These are phyloP conservation scores for Girardinus metallicus DNA, from an alignment of 2,797 vertebrate genomes.

Conservation along the genomic window DNA sequence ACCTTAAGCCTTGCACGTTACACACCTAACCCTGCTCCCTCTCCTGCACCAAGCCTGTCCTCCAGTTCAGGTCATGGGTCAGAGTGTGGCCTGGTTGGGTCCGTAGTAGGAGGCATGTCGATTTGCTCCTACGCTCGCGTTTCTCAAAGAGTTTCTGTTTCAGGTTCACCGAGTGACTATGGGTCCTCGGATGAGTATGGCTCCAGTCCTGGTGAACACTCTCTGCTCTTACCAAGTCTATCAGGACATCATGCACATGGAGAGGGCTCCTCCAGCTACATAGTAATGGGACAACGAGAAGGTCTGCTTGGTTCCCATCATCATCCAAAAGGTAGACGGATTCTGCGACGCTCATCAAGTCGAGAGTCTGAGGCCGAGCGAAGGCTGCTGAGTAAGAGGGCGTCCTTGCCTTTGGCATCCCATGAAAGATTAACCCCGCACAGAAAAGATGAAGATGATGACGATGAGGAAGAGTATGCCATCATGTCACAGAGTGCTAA, in stretches of 20 bases:
- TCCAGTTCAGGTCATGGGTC: conserved; percentile 86
- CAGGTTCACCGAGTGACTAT: conserved; percentile 84
- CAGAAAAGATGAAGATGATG: conserved; percentile 79
- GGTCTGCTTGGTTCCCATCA: conserved; percentile 74
- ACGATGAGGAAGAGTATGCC: conserved; percentile 84
- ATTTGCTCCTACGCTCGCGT: conserved; percentile 82
- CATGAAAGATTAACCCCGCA: conserved; percentile 69
- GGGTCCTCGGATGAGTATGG: conserved; percentile 89
- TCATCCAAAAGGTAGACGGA: conserved; percentile 77
- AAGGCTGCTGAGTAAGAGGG: conserved; percentile 80
- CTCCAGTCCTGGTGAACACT: conserved; percentile 85
- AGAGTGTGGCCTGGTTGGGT: conserved; percentile 83
- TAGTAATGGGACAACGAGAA: conserved; percentile 83
- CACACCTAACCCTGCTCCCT: conserved; percentile 82
- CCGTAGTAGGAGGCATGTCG: conserved; percentile 79
- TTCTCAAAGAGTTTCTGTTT: conserved; percentile 84
- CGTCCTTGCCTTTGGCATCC: conserved; percentile 79
- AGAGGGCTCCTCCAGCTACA: conserved; percentile 80
- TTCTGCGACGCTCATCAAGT: conserved; percentile 80
- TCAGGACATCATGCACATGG: conserved; percentile 71
- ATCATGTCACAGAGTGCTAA: conserved; percentile 82
- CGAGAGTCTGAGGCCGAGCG: conserved; percentile 81
- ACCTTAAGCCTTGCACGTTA: conserved; percentile 84
- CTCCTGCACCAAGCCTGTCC: conserved; percentile 83
- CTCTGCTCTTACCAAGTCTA: conserved; percentile 76